Evolutionary conservation across 2,888 invertebrate genomes (phyloP).

Genomic region (Acleris laterana): DNA sequence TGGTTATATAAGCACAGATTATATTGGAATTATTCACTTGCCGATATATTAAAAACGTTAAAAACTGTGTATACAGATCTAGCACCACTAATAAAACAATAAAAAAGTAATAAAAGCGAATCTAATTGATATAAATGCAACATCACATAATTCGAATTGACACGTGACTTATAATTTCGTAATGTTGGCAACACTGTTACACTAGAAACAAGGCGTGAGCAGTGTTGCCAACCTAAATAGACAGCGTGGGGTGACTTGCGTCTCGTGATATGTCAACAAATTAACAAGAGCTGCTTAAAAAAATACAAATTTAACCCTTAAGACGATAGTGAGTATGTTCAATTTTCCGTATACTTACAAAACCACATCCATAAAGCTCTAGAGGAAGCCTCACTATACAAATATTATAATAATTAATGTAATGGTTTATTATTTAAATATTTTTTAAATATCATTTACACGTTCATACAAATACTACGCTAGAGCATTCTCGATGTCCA

Average conservation of each 20-base stretch:
- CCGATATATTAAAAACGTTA: conserved; percentile 31
- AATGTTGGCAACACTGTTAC: conserved; percentile 16
- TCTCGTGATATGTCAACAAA: conserved; percentile 41
- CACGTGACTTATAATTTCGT: conserved; percentile 15
- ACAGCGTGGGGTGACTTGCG: conserved; percentile 16
- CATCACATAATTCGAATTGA: conserved; percentile 35
- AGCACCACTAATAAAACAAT: conserved; percentile 62
- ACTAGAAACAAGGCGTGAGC: neutral
- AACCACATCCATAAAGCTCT: conserved; percentile 81
- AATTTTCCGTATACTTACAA: conserved; percentile 78
- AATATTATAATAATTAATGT: conserved; percentile 65
- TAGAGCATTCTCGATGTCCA: conserved; percentile 76
- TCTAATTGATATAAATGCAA: conserved; percentile 57
- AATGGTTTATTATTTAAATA: conserved; percentile 60
- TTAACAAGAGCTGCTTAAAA: conserved; percentile 53
- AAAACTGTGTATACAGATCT: conserved; percentile 52
- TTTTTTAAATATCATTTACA: conserved; percentile 77
- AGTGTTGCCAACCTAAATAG: conserved; percentile 22
- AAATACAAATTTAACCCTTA: conserved; percentile 68
- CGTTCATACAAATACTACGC: conserved; percentile 76
- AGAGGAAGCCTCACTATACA: conserved; percentile 83
- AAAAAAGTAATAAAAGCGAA: conserved; percentile 47
- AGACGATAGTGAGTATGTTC: conserved; percentile 75
- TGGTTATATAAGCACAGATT: neutral
- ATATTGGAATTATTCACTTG: neutral